phyloP scores from a whole-genome alignment of 2,113 vertebrate genomes.

The Plecturocebus donacophilus region DNA sequence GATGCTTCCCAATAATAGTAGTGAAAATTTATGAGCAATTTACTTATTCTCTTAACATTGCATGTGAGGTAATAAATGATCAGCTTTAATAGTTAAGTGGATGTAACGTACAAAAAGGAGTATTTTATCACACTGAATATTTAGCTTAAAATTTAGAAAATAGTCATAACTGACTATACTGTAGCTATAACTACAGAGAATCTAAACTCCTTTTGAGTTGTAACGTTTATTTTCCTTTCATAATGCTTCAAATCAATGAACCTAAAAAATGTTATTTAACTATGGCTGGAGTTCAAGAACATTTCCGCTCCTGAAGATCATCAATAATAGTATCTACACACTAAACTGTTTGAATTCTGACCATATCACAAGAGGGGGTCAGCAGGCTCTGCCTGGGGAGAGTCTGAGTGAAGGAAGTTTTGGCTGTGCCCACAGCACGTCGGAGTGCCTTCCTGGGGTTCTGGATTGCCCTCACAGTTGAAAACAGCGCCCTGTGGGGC shows the following conservation, averaged over 20 bases:
- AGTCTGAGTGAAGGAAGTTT: too few species aligned
- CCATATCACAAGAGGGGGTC: not conserved
- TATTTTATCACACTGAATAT: not conserved
- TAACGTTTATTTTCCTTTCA: not conserved
- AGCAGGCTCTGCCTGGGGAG: not conserved
- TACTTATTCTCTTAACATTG: not conserved
- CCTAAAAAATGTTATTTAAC: not conserved
- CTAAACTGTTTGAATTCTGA: not conserved
- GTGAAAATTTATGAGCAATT: not conserved
- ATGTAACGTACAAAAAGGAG: not conserved
- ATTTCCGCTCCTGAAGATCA: not conserved
- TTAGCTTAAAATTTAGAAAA: not conserved
- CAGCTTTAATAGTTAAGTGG: not conserved
- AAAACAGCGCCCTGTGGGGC: not conserved
- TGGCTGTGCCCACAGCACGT: too few species aligned
- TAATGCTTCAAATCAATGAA: not conserved
- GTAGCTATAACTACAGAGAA: not conserved
- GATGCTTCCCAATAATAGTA: not conserved
- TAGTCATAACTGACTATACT: not conserved
- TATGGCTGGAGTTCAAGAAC: not conserved
- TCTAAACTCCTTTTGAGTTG: not conserved
- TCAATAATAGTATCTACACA: not conserved
- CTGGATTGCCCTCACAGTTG: not conserved
- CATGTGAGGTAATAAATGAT: not conserved
- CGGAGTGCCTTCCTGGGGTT: too few species aligned